Percentiles rank a stretch among this genome's conserved stretches.
Evolutionary conservation across 2,888 invertebrate genomes (phyloP).

Genomic region (Monoplex corrugatus): DNA sequence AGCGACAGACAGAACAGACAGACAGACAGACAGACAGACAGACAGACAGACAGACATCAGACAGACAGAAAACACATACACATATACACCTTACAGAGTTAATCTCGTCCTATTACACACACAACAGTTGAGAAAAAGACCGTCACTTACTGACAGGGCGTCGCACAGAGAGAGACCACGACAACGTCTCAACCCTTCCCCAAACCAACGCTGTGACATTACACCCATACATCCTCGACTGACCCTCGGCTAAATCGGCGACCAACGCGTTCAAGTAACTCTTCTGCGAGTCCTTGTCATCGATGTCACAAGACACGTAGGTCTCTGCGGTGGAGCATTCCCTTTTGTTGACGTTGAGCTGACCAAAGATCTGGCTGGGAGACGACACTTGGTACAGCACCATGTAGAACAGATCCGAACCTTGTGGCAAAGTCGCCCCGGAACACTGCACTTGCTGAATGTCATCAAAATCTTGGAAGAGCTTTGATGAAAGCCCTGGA

Average conservation of each 20-base stretch:
- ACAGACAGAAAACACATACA: too few species aligned
- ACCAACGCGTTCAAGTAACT: background rate
- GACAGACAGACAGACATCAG: too few species aligned
- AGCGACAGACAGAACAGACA: too few species aligned
- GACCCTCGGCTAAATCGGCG: constrained; percentile 36
- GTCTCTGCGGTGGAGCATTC: background rate
- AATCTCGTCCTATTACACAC: too few species aligned
- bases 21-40: too few species aligned
- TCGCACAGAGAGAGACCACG: background rate
- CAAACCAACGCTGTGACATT: background rate
- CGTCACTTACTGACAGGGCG: too few species aligned
- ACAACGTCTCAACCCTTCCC: background rate
- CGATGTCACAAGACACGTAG: background rate
- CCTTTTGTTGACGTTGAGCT: background rate
- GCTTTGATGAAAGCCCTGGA: background rate
- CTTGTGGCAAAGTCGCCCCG: background rate
- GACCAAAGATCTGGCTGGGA: background rate
- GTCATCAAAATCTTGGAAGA: background rate
- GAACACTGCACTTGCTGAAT: constrained; percentile 26
- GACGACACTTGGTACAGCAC: background rate
- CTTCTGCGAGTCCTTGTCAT: background rate
- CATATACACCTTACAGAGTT: too few species aligned
- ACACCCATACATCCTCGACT: constrained; percentile 36
- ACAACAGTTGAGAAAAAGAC: too few species aligned
- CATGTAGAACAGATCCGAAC: background rate